Base-by-base conservation (phyloP, 2,888 invertebrate genomes). In the Drosophila borborema region DNA sequence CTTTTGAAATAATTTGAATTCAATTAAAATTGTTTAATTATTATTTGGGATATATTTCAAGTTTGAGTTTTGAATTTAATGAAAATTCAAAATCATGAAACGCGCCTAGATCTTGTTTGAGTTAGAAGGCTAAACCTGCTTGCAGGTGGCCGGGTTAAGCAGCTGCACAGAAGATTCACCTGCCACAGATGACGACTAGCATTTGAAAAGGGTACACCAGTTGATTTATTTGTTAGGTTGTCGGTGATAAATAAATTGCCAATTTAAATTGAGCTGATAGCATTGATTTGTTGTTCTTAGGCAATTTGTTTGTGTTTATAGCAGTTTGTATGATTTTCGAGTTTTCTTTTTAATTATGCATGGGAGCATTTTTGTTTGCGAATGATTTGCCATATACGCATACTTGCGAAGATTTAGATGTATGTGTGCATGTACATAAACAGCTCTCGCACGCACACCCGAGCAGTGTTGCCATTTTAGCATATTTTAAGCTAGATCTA, bases 281-380 rank as follows among this genome's bases (percentile, higher is more conserved):
- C 41, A n/a, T 43, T 53, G 28, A 40, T 60, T 51, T 58, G 20
- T 43, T 59, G 34, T 45, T 48, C 16, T 14, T 36, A 43, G 56
- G 16, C 36, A 61, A 61, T 45, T 58, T 60, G 46, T 53, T 66
- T 66, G 34, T 61, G n/a, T 45, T 64, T 51, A 10, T 16, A 40
- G 8, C 54, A 28, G 53, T 56, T 66, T 59, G 20, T 34, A 61
- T 58, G 20, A 36, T 28, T 66, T 73, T 53, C 6, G 45, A 67
- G 55, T 78, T 74, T 74, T 78, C 53, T 61, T 77, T 71, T 58
- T 64, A 78, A 67, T 71, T 78, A 68, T 74, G 78, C 74, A 78
- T 74, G 66, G 74, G 64, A 77, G 74, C 74, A 78, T 74, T 77
- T 78, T 78, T 78, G 78, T 78, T 78, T 78, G 77, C 79, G 40